phyloP scores from a whole-genome alignment of 2,797 vertebrate species.

The Odontamblyopus rebecca region DNA sequence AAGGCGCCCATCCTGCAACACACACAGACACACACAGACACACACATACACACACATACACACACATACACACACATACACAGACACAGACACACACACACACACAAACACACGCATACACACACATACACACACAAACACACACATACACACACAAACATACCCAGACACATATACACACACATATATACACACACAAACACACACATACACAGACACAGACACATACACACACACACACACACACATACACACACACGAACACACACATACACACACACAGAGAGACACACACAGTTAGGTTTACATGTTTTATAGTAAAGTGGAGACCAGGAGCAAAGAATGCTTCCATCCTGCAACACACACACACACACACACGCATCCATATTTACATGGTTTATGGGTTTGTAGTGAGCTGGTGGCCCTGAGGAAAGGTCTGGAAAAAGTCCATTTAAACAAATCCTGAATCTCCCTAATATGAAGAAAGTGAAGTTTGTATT shows the following conservation, averaged over 20 bases:
- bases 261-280: neutral
- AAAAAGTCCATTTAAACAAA: no score
- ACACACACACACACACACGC: neutral
- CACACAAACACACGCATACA: neutral
- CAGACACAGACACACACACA: neutral
- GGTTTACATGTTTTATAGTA: no score
- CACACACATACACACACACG: neutral
- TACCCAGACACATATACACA: no score
- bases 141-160: neutral
- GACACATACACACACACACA: neutral
- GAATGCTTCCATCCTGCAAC: slow-evolving; percentile 78
- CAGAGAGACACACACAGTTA: neutral
- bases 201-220: neutral
- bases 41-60: neutral
- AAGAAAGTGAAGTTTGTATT: no score
- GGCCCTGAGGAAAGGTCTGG: no score
- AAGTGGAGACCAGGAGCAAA: slow-evolving; percentile 84
- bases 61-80: neutral
- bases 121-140: neutral
- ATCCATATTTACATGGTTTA: no score
- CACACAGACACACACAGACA: neutral
- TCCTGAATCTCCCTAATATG: no score
- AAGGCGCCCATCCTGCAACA: slow-evolving; percentile 95
- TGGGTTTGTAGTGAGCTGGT: no score
- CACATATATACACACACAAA: neutral